Evolutionary conservation across 2,888 invertebrate species (phyloP), one percentile per base, ranked within the genome.

Genomic region (Agrotis clavis): DNA sequence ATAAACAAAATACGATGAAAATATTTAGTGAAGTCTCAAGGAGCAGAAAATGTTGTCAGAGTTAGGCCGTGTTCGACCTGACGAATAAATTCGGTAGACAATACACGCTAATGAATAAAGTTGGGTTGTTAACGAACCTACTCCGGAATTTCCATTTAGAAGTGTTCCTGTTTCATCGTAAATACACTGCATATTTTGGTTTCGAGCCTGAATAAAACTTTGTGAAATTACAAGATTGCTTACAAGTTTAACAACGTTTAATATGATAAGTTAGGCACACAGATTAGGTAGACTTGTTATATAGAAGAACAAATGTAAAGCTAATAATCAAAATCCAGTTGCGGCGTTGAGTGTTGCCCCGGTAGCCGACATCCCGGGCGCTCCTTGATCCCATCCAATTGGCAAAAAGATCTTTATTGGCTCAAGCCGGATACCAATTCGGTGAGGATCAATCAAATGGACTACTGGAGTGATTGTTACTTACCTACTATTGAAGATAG

Each of bases 91-190:
- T 94, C 90, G 86, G 90, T 91, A 94, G 94, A 95, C 95, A 95
- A 96, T 95, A 93, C 94, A 94, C 93, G 92, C 91, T 95, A 95
- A 96, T 95, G 95, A 95, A 95, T 95, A 95, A 95, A 95, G 95
- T 96, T 96, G 86, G 91, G 91, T 91, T 94, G 94, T 93, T 95
- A 95, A 93, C 94, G 94, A 94, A 95, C 91, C 92, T 91, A 92
- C 93, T 92, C 92, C 76, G 91, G 91, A 92, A 94, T 94, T 93
- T 91, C 90, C 91, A 93, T 93, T 94, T 92, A 89, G 90, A 91
- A 93, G 91, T 92, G 92, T 92, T 93, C 90, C 90, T 91, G 91
- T 92, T 93, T 92, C 90, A 91, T 91, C 86, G 88, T 83, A 90
- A 90, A 87, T 90, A 92, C 83, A 89, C 81, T 87, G 91, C 91